Base-by-base conservation (phyloP, 2,113 vertebrate genomes). In the Tupaia chinensis region DNA sequence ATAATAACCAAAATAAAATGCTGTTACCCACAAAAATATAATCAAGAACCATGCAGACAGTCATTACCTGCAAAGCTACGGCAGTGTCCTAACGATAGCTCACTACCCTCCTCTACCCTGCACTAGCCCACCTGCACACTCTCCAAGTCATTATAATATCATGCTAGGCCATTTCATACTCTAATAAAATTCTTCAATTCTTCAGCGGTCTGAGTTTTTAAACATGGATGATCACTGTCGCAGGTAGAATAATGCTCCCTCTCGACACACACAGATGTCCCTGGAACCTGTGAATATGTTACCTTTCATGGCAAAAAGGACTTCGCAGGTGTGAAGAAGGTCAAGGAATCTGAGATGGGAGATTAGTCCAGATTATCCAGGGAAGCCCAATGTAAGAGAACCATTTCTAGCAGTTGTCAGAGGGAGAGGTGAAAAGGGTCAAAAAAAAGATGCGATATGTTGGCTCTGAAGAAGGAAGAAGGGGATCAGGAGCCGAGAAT, bases 1-100 rank as follows among this genome's bases (percentile, higher is more conserved):
- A 89, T 44, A 69, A 69, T 25, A 29, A 92, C 53, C 80, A 65
- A 95, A 91, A 32, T 6, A 53, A 69, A 97, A 91, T 44, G 34
- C 23, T 60, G 16, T 53, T 79, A 69, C 65, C 61, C n/a, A 22
- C 82, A 91, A 60, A 97, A 63, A 32, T 60, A 60, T 19, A 56
- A n/a, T 29, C 44, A 77, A 83, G 56, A 96, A 27, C 25, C 44
- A 34, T 4, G 61, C 23, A 68, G 8, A 58, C 1, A 84, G 53
- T 69, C n/a, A 73, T 17, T 29, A 88, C 19, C 29, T 22, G n/a
- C 1, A 12, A 22, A 86, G 72, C 34, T 44, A 63, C 22, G 27
- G 63, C 2, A 27, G 68, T 13, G 13, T 66, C 79, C 22, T 17
- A 53, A 61, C 23, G 10, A 34, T 3, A 72, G 80, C 63, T 90